Conservation (phyloP, 2,888 invertebrate species). For the Pristionchus maxplancki region DNA sequence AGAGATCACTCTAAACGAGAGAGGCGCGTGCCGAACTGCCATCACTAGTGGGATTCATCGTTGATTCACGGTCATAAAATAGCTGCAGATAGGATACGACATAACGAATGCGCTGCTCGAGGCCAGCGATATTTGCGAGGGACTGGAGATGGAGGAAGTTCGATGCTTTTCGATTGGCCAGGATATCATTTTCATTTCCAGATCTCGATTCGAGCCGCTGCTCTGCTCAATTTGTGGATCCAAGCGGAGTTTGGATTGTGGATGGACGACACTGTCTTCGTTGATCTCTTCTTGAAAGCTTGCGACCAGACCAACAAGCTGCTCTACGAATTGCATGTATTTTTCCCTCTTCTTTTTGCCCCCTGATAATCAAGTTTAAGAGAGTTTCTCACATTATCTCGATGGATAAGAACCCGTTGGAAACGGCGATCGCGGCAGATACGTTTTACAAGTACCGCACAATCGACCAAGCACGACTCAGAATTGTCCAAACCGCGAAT, state of each 20-base stretch:
- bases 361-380: neutral
- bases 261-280: neutral
- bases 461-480: neutral
- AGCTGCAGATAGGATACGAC: too few relatives aligned
- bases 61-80: too few relatives aligned
- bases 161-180: too few relatives aligned
- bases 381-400: neutral
- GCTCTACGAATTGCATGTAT: neutral
- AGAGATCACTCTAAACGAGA: too few relatives aligned
- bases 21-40: too few relatives aligned
- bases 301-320: neutral
- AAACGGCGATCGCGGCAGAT: neutral
- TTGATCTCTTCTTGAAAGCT: neutral
- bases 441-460: neutral
- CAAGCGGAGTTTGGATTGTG: neutral
- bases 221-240: neutral
- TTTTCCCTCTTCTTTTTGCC: neutral
- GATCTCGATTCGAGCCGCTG: neutral
- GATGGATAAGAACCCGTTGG: neutral
- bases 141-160: too few relatives aligned
- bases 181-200: neutral
- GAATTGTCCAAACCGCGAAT: neutral
- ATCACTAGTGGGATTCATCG: too few relatives aligned
- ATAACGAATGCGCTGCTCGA: too few relatives aligned
- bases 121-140: too few relatives aligned